Evolutionary conservation across 2,888 invertebrate species (phyloP).

Genomic region (Ophion ventricosus): DNA sequence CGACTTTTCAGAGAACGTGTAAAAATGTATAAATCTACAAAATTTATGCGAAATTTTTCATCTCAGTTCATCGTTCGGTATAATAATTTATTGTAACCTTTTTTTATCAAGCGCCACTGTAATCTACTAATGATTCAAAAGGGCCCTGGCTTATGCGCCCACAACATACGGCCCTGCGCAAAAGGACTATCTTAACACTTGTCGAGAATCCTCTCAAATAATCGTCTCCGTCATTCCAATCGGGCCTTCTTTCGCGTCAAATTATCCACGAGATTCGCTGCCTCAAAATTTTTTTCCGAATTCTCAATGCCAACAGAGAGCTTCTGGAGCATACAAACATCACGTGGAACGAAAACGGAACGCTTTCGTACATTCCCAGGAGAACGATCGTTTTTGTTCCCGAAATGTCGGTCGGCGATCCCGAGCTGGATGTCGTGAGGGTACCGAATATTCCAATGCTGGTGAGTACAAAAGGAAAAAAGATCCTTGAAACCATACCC

Average conservation of each 20-base stretch:
- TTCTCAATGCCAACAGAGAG: slow-evolving; percentile 85
- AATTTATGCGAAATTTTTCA: too few species aligned
- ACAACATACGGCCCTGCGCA: too few species aligned
- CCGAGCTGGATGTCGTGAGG: slow-evolving; percentile 85
- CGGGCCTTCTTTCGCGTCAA: too few species aligned
- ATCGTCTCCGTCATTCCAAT: not conserved
- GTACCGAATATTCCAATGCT: slow-evolving; percentile 90
- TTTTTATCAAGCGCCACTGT: too few species aligned
- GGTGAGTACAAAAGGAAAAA: slow-evolving; percentile 84
- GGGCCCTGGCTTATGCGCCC: too few species aligned
- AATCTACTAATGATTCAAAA: too few species aligned
- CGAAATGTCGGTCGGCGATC: slow-evolving; percentile 88
- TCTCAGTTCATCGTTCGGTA: too few species aligned
- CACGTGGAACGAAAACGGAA: slow-evolving; percentile 87
- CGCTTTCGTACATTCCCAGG: slow-evolving; percentile 87
- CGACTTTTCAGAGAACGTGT: too few species aligned
- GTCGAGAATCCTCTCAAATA: not conserved
- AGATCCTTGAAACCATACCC: not conserved
- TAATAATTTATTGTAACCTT: too few species aligned
- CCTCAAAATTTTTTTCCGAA: not conserved
- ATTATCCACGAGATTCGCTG: not conserved
- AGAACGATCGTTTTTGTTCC: slow-evolving; percentile 86
- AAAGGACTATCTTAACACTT: too few species aligned
- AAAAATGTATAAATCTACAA: too few species aligned
- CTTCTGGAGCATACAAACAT: slow-evolving; percentile 88